Percentiles rank a stretch among this genome's conserved stretches.
Evolutionary conservation across 2,888 invertebrate genomes (phyloP).

Genomic region (Embidobia sp.): DNA sequence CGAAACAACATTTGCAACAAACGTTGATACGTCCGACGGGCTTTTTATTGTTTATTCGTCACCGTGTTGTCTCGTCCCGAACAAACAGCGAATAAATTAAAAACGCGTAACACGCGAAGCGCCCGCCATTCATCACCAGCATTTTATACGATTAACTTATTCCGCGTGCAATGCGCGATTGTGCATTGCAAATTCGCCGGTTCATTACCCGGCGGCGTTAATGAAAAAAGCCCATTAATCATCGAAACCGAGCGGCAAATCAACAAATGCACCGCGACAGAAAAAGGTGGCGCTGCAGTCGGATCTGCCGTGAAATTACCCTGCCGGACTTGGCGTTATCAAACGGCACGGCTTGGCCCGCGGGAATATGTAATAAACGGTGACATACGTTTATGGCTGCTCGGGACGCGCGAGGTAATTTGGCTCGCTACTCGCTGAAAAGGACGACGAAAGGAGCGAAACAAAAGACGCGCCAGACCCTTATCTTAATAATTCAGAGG

Average conservation of each 20-base stretch:
- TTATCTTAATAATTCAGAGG: constrained; percentile 62
- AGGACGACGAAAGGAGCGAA: constrained; percentile 22
- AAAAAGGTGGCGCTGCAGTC: neutral
- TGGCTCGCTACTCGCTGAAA: constrained; percentile 27
- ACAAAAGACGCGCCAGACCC: constrained; percentile 39
- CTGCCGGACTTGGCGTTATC: constrained; percentile 9
- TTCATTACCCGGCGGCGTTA: neutral
- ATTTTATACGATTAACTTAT: too few relatives aligned
- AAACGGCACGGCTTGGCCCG: constrained; percentile 21
- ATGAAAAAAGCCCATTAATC: neutral
- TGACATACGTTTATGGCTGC: constrained; percentile 53
- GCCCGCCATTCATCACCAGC: too few relatives aligned
- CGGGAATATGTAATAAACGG: constrained; percentile 49
- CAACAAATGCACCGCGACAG: neutral
- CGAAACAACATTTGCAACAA: too few relatives aligned
- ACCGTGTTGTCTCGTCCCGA: too few relatives aligned
- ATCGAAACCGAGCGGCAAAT: neutral
- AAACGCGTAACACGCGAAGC: too few relatives aligned
- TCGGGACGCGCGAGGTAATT: constrained; percentile 31
- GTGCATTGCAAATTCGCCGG: too few relatives aligned
- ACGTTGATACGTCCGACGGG: too few relatives aligned
- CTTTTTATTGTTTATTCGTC: too few relatives aligned
- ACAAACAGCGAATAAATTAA: too few relatives aligned
- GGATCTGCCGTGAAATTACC: constrained; percentile 21
- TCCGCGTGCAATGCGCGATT: too few relatives aligned